Percentiles rank a stretch among this genome's conserved stretches.
Conservation (phyloP, 2,113 vertebrate species). For the Cnemophilus loriae region DNA sequence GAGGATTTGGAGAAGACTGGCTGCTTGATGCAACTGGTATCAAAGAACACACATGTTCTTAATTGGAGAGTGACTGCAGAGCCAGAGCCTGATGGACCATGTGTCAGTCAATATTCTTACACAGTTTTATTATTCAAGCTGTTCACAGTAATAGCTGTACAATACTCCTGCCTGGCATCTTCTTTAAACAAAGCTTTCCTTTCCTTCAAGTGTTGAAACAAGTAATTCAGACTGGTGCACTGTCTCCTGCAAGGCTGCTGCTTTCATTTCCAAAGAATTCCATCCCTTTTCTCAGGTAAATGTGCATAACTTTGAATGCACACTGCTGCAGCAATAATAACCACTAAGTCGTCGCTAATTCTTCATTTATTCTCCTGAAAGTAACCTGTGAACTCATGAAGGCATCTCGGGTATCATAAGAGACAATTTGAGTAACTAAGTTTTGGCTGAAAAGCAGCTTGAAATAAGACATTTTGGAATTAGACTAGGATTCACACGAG, state of each 20-base stretch:
- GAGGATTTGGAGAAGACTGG: neutral
- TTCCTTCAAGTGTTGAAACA: neutral
- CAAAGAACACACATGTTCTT: neutral
- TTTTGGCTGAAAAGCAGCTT: neutral
- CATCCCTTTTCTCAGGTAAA: neutral
- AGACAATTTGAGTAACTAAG: neutral
- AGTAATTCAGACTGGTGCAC: neutral
- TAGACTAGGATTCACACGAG: neutral
- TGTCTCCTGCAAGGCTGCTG: neutral
- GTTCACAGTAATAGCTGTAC: neutral
- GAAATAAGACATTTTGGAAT: neutral
- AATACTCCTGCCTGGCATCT: neutral
- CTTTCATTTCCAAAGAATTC: neutral
- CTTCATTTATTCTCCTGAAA: neutral
- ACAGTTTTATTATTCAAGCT: neutral
- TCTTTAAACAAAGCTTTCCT: neutral
- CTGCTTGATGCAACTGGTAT: neutral
- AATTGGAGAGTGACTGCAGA: neutral
- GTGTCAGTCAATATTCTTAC: neutral
- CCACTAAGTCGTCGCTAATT: neutral
- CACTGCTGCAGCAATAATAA: neutral
- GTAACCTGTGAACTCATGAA: neutral
- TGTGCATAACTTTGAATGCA: neutral
- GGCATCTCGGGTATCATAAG: neutral
- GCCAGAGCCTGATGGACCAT: neutral